Conservation (phyloP, 2,797 vertebrate species). For the Manis javanica region DNA sequence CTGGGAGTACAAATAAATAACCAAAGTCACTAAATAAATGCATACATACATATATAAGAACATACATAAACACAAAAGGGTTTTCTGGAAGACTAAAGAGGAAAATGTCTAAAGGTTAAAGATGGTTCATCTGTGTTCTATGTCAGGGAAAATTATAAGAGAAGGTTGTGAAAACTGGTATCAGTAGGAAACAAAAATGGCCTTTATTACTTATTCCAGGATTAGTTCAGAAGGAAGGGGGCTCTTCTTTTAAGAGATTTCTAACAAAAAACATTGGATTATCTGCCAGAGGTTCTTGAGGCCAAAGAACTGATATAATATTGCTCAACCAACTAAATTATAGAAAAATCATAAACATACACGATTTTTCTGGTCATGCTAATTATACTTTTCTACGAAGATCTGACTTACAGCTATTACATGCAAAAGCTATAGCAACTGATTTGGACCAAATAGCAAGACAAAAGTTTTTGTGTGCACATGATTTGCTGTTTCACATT, state of each 20-base stretch:
- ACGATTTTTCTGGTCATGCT: neutral
- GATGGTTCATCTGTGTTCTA: neutral
- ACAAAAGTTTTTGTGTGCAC: neutral
- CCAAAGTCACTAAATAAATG: neutral
- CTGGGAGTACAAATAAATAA: neutral
- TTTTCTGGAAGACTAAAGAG: neutral
- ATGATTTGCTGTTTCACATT: neutral
- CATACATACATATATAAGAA: neutral
- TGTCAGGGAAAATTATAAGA: conserved; percentile 26
- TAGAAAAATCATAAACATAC: neutral
- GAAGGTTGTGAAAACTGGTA: conserved; percentile 25
- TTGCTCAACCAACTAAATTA: conserved; percentile 15
- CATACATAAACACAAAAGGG: neutral
- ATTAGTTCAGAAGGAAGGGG: neutral
- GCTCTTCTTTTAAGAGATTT: neutral
- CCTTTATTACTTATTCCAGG: neutral
- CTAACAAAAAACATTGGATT: conserved; percentile 27
- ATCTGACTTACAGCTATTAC: neutral
- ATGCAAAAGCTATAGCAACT: conserved; percentile 10
- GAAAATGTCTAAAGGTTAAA: neutral
- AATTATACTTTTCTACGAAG: conserved; percentile 34
- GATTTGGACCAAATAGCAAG: conserved; percentile 31
- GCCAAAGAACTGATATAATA: neutral
- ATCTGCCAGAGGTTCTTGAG: neutral
- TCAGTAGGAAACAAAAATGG: neutral